Evolutionary conservation across 2,113 vertebrate species (phyloP).

Genomic region (Lethenteron camtschaticum): DNA sequence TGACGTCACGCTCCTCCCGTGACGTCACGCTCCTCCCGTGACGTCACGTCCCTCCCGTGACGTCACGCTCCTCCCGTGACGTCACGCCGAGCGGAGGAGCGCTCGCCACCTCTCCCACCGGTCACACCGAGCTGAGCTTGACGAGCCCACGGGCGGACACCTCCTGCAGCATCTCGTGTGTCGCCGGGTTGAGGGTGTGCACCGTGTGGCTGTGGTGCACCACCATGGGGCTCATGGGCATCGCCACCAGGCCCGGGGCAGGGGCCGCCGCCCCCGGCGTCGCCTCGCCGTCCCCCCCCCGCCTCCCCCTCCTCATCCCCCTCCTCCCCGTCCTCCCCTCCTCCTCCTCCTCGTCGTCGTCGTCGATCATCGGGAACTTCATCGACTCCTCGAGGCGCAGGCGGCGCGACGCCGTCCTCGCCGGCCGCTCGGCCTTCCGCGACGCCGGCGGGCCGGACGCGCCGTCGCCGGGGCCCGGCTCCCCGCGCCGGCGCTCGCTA

Average conservation of each 20-base stretch:
- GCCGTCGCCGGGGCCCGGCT: background rate
- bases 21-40: no score
- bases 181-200: slow-evolving; percentile 61
- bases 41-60: no score
- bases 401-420: background rate
- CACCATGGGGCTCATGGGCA: slow-evolving; percentile 46
- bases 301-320: no score
- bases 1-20: no score
- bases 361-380: slow-evolving; percentile 3
- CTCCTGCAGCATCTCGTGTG: slow-evolving; percentile 83
- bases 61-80: no score
- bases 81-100: no score
- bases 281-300: no score
- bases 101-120: background rate
- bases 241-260: slow-evolving; percentile 58
- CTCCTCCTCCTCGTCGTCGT: background rate
- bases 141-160: slow-evolving; percentile 82
- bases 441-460: background rate
- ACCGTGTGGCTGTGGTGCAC: slow-evolving; percentile 54
- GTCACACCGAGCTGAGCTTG: slow-evolving; percentile 91
- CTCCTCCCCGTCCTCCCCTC: background rate
- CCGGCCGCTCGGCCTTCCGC: background rate
- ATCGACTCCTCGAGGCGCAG: background rate
- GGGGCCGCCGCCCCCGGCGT: slow-evolving; percentile 11
- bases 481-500: background rate